A percentile compares a stretch with the other conserved stretches of the same genome.
phyloP scores from a whole-genome alignment of 2,113 vertebrate species.

The Chamaea fasciata region DNA sequence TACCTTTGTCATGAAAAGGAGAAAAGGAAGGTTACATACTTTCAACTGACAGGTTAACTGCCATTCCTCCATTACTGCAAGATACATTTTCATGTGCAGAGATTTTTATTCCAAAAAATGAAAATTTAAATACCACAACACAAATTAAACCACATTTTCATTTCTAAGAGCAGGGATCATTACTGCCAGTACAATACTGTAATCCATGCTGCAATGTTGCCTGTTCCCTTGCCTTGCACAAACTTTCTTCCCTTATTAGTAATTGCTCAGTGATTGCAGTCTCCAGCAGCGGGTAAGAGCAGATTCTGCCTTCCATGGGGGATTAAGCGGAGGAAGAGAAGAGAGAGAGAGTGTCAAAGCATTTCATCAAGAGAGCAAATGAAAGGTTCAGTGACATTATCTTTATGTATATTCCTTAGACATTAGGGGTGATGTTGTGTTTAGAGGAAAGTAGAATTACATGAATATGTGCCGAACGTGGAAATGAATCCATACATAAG shows the following conservation, averaged over 20 bases:
- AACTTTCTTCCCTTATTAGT: slow-evolving; percentile 37
- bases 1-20: slow-evolving; percentile 78
- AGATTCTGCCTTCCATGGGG: neutral
- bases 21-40: slow-evolving; percentile 76
- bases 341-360: neutral
- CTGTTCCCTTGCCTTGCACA: slow-evolving; percentile 26
- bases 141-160: slow-evolving; percentile 69
- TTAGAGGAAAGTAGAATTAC: slow-evolving; percentile 32
- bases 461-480: neutral
- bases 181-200: slow-evolving; percentile 31
- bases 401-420: slow-evolving; percentile 13
- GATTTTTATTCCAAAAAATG: slow-evolving; percentile 69
- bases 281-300: neutral
- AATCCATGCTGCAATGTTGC: neutral
- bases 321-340: neutral
- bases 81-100: slow-evolving; percentile 59
- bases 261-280: slow-evolving; percentile 30
- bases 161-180: slow-evolving; percentile 44
- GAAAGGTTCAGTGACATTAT: slow-evolving; percentile 44
- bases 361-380: slow-evolving; percentile 51
- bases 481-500: slow-evolving; percentile 34
- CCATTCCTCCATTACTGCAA: slow-evolving; percentile 64
- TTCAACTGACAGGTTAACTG: slow-evolving; percentile 75
- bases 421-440: slow-evolving; percentile 9
- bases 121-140: slow-evolving; percentile 64